Percentiles rank a stretch among this genome's conserved stretches.
Evolutionary conservation across 2,888 invertebrate species (phyloP).

Genomic region (Fragum fragum): DNA sequence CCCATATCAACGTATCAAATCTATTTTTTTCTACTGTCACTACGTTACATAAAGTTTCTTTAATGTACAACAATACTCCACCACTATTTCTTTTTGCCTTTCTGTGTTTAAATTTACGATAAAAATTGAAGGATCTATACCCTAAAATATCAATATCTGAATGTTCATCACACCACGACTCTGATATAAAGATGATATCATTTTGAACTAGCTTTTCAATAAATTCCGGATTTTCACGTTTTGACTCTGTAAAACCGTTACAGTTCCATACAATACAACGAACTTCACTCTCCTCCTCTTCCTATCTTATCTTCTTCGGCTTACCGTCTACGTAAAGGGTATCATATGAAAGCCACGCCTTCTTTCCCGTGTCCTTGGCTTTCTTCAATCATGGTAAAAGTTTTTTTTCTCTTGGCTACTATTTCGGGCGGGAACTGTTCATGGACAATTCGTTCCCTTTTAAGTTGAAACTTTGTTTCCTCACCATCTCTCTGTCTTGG

Average conservation of each 20-base stretch:
- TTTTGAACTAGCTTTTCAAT: not conserved
- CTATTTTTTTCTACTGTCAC: conserved; percentile 10
- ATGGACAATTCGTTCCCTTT: not conserved
- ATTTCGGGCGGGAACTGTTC: conserved; percentile 18
- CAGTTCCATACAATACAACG: conserved; percentile 10
- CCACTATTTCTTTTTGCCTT: conserved; percentile 12
- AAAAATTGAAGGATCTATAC: conserved; percentile 12
- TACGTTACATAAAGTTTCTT: not conserved
- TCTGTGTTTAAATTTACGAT: conserved; percentile 21
- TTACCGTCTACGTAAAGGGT: conserved; percentile 23
- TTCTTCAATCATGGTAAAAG: conserved; percentile 19
- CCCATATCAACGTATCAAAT: conserved; percentile 15
- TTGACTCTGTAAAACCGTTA: not conserved
- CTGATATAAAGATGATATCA: conserved; percentile 5
- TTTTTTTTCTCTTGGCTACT: not conserved
- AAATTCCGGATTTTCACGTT: conserved; percentile 20
- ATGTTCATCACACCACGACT: conserved; percentile 8
- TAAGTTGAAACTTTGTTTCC: not conserved
- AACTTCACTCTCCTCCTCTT: conserved; percentile 11
- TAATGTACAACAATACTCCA: conserved; percentile 1
- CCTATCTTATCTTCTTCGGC: not conserved
- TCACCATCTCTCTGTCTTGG: conserved; percentile 19
- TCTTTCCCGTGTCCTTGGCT: not conserved
- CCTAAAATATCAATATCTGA: not conserved
- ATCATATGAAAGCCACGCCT: conserved; percentile 23